These are phyloP conservation scores for Murina feae DNA, from an alignment of 2,113 vertebrate species.

Conservation along the genomic window DNA sequence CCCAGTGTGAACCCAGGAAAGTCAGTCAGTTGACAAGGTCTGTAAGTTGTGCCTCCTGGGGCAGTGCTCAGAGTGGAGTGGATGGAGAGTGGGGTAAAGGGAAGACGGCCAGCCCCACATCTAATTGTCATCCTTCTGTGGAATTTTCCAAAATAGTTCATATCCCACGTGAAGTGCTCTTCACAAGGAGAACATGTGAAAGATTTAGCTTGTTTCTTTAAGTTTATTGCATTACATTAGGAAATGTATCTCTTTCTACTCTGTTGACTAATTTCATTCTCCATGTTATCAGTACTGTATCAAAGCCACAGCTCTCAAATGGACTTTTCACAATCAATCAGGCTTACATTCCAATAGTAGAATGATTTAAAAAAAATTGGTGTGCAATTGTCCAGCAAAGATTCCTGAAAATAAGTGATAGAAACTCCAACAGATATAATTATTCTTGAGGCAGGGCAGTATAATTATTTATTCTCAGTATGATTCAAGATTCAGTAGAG, in stretches of 20 bases:
- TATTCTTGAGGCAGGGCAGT: background rate
- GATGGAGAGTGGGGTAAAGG: background rate
- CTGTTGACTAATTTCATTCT: constrained; percentile 23
- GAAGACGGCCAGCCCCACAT: background rate
- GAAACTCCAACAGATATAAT: constrained; percentile 26
- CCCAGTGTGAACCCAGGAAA: background rate
- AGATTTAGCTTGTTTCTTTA: constrained; percentile 36
- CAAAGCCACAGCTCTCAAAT: constrained; percentile 14
- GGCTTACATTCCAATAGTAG: background rate
- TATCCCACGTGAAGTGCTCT: background rate
- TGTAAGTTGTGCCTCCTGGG: background rate
- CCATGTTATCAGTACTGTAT: background rate
- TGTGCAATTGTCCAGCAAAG: background rate
- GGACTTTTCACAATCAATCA: constrained; percentile 32
- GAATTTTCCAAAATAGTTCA: background rate
- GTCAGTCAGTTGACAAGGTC: fast-evolving
- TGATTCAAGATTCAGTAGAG: background rate
- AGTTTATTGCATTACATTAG: background rate
- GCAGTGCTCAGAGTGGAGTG: background rate
- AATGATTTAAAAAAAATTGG: constrained; percentile 31
- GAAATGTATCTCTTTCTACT: background rate
- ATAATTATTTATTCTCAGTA: constrained; percentile 16
- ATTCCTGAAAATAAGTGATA: constrained; percentile 41
- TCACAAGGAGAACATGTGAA: background rate
- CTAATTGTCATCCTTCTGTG: background rate